Evolutionary conservation across 37 sponge, comb jelly and placozoan genomes (phyloP).

Genomic region (Tethya wilhelma): DNA sequence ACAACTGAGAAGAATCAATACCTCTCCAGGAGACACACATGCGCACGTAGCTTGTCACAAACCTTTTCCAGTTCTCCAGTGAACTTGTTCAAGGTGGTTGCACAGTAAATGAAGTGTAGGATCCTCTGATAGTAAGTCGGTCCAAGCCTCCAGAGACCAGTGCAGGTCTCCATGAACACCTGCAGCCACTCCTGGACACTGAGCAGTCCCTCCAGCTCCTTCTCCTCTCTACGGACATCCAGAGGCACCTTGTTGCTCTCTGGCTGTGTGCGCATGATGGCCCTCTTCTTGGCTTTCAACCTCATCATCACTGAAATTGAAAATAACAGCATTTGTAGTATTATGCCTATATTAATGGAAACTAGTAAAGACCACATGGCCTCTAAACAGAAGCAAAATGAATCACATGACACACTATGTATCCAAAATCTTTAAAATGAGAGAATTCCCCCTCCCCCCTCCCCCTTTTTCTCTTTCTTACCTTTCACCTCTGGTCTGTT

Average conservation of each 20-base stretch:
- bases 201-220: conserved; percentile 47
- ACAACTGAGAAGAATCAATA: neutral
- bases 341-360: too few relatives aligned
- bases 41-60: neutral
- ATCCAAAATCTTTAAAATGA: neutral
- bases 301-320: conserved; percentile 2
- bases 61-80: conserved; percentile 34
- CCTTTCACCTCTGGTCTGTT: conserved; percentile 50
- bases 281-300: conserved; percentile 4
- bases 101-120: conserved; percentile 48
- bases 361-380: conserved; percentile 1
- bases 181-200: conserved; percentile 57
- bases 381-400: too few relatives aligned
- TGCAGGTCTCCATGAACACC: conserved; percentile 33
- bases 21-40: neutral
- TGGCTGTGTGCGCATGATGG: neutral
- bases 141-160: conserved; percentile 24
- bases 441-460: neutral
- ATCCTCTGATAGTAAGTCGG: conserved; percentile 10
- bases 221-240: conserved; percentile 41
- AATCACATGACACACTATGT: neutral
- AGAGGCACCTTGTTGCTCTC: neutral
- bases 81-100: conserved; percentile 25
- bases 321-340: too few relatives aligned
- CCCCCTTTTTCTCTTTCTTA: neutral